Conservation (phyloP, 2,797 vertebrate species). For the Sebastes hubbsi region DNA sequence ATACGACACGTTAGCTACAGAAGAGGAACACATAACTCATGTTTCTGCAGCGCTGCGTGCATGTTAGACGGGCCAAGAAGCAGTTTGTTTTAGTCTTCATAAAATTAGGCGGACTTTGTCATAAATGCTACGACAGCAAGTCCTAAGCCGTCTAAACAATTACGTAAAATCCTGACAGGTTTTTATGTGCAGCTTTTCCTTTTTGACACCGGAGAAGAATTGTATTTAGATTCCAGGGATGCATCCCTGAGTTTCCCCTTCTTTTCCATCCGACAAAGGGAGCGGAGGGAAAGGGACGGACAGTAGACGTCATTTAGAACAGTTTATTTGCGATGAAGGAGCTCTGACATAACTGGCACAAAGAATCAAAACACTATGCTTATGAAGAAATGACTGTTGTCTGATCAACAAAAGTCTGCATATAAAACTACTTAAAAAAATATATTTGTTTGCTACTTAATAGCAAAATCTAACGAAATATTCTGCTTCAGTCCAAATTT, state of each 20-base stretch:
- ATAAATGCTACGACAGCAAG: neutral
- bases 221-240: neutral
- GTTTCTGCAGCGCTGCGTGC: neutral
- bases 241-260: neutral
- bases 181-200: neutral
- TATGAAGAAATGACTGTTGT: neutral
- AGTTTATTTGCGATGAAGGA: neutral
- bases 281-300: no score
- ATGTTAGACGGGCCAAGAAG: neutral
- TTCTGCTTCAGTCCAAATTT: no score
- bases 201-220: neutral
- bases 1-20: neutral
- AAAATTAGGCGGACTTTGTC: neutral
- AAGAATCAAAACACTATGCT: neutral
- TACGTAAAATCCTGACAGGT: neutral
- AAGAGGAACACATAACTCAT: neutral
- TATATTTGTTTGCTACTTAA: no score
- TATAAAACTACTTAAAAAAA: no score
- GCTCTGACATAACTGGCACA: neutral
- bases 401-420: neutral
- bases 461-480: no score
- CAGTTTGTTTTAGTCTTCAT: neutral
- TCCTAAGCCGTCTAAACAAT: neutral
- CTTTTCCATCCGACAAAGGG: neutral
- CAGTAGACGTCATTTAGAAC: rapidly evolving